Percentiles rank a stretch among this genome's conserved stretches.
phyloP scores from a whole-genome alignment of 2,797 vertebrate species.

The Aldrovandia affinis region DNA sequence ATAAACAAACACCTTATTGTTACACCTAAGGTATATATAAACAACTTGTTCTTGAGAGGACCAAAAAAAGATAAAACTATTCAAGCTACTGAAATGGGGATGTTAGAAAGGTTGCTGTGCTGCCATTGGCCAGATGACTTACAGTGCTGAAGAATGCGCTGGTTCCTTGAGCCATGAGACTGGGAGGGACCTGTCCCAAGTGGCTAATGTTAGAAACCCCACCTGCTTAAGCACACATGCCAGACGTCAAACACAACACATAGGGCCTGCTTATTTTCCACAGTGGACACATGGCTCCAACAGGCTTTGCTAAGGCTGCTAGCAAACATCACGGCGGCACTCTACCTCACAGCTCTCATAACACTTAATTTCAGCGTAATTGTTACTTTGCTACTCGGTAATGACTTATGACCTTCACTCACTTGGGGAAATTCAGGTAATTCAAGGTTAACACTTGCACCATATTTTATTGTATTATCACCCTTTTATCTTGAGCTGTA shows the following conservation, averaged over 20 bases:
- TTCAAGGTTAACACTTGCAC: background rate
- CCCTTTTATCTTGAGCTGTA: background rate
- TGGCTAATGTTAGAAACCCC: background rate
- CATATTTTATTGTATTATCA: background rate
- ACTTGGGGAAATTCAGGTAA: background rate
- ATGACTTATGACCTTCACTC: background rate
- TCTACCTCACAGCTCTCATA: background rate
- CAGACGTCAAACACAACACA: background rate
- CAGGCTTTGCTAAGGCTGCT: no score
- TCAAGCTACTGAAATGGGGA: no score
- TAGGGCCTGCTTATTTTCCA: background rate
- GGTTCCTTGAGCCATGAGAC: conserved; percentile 1
- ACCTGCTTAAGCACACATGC: background rate
- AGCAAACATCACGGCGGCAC: background rate
- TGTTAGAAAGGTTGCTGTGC: no score
- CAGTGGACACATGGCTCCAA: background rate
- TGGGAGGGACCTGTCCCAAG: background rate
- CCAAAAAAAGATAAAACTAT: no score
- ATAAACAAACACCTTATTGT: background rate
- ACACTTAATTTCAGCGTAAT: background rate
- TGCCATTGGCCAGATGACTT: background rate
- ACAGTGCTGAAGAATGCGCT: background rate
- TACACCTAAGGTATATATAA: background rate
- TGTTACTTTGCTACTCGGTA: background rate
- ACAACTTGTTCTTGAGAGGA: no score